Evolutionary conservation across 1,140 invertebrate species (phyloP), one percentile per base, ranked within the genome.

Genomic region (Drosophila virilis): DNA sequence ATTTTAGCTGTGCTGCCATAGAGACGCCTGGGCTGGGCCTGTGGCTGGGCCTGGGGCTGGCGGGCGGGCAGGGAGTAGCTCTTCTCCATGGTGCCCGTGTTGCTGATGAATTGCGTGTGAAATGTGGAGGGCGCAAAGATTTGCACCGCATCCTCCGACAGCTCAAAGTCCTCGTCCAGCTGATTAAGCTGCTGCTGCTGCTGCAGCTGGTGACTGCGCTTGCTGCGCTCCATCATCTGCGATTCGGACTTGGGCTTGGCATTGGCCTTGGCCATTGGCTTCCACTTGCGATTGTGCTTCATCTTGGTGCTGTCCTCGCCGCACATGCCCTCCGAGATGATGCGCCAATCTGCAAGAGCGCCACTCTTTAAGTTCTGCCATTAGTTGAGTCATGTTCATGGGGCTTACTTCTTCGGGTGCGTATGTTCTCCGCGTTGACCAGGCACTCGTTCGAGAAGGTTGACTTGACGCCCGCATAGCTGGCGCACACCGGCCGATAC

Each of bases 391-490:
- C 7, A 68, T 10, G 8, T 6, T 0, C 50, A 1, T 4, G 8
- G 5, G 9, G n/a, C 71, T 37, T 55, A 91, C 90, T 80, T 81
- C 83, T 82, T 42, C 74, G 45, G 2, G 74, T 85, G 57, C 76
- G 67, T 0, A 90, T 73, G 65, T 91, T 91, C 69, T 91, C 90
- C 1, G 90, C 86, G 50, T 91, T 80, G 5, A 91, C 80, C 40
- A 90, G 48, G 38, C 90, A 91, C 71, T 91, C 90, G 48, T 91
- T 91, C 54, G 75, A 65, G 35, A 91, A 91, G 57, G 86, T 90
- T 15, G 90, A 88, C 75, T 91, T 91, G 0, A 91, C 90, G 7
- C 83, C 90, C 6, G 78, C 73, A 35, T 89, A 90, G 43, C 55
- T 69, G 22, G 86, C 90, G 13, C 90, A 91, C 0, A 91, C 90